phyloP scores from a whole-genome alignment of 1,140 invertebrate species.

The Nylanderia fulva region DNA sequence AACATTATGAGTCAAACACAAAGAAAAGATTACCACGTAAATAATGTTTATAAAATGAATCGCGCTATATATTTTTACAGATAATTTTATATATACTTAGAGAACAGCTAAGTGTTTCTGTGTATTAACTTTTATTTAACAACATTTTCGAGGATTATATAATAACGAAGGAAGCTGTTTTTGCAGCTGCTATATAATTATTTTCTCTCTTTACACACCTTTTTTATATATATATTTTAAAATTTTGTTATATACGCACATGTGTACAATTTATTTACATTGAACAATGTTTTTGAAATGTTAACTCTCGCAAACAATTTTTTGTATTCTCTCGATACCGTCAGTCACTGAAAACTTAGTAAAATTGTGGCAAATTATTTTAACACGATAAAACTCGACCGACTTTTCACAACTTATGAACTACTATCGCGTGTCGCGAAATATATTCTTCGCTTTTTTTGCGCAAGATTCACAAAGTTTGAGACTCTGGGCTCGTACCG shows the following conservation, averaged over 20 bases:
- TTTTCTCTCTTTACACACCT: neutral
- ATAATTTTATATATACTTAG: neutral
- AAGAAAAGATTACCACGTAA: slow-evolving; percentile 8
- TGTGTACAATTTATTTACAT: neutral
- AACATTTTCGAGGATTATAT: neutral
- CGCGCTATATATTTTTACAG: neutral
- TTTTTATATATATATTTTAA: neutral
- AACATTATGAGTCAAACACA: neutral
- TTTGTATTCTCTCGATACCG: neutral
- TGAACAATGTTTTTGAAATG: neutral
- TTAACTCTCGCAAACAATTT: neutral
- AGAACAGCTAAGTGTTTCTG: neutral
- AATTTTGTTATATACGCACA: neutral
- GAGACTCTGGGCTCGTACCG: neutral
- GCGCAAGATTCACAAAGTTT: neutral
- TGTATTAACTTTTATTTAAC: neutral
- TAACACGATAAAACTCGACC: neutral
- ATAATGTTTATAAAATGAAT: slow-evolving; percentile 5
- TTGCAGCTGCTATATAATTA: neutral
- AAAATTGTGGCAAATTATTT: neutral
- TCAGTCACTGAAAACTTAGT: slow-evolving; percentile 31
- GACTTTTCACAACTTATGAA: slow-evolving; percentile 17
- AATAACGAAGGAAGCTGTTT: neutral
- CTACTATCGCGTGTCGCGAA: neutral
- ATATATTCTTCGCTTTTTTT: neutral